phyloP scores from a whole-genome alignment of 2,113 vertebrate species.

The Gallinago jamesoni region DNA sequence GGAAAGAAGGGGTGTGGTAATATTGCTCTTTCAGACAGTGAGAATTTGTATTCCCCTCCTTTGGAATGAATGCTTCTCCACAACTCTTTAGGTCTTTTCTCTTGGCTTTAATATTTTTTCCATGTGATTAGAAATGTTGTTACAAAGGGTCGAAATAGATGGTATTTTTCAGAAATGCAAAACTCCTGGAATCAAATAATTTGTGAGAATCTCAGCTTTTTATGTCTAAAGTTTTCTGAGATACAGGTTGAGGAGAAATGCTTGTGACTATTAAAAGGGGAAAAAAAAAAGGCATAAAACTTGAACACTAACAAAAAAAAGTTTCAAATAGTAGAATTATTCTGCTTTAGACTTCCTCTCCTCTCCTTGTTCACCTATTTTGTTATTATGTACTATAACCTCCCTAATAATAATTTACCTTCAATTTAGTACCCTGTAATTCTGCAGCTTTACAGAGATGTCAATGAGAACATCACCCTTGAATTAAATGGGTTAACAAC shows the following conservation, averaged over 20 bases:
- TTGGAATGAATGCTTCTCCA: neutral
- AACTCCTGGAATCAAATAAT: neutral
- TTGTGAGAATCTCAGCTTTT: neutral
- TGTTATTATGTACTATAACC: neutral
- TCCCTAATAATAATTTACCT: neutral
- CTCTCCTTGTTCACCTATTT: neutral
- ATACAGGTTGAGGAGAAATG: neutral
- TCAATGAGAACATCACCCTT: neutral
- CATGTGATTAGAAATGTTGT: neutral
- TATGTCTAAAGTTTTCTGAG: neutral
- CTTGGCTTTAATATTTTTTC: neutral
- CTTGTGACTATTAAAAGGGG: neutral
- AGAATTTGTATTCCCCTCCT: neutral
- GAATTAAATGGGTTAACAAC: neutral
- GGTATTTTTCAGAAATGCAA: neutral
- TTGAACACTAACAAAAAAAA: neutral
- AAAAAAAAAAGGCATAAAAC: neutral
- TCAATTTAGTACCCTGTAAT: neutral
- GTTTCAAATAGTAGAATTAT: neutral
- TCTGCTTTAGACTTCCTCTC: rapidly evolving
- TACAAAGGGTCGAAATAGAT: neutral
- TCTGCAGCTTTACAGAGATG: neutral
- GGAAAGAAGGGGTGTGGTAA: neutral
- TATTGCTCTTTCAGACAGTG: neutral
- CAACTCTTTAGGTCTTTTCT: neutral